Conservation (phyloP, 35 echinoderm and acorn worm species). For the Nesometra sesokonis region DNA sequence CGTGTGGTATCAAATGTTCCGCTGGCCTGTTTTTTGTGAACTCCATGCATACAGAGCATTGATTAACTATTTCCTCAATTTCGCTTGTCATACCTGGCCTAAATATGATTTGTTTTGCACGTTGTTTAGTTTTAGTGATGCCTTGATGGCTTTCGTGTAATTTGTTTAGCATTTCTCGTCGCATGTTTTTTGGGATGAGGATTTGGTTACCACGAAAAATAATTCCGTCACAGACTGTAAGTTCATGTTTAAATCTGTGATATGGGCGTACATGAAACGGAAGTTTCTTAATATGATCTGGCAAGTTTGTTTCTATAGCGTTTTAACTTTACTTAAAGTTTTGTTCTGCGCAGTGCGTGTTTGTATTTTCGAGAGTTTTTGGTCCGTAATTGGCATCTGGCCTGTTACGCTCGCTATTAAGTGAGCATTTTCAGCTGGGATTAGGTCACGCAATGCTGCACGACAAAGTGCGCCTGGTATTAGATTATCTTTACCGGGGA, state of each 20-base stretch:
- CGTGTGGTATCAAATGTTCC: not conserved
- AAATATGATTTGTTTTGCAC: not conserved
- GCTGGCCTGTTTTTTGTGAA: not conserved
- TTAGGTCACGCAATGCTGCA: not conserved
- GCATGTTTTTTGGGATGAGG: slow-evolving; percentile 40
- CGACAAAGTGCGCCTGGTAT: slow-evolving; percentile 31
- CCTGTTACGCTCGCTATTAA: not conserved
- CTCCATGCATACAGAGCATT: not conserved
- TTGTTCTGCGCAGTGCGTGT: not conserved
- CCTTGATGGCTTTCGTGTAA: not conserved
- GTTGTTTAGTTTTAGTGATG: not conserved
- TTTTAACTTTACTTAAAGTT: not conserved
- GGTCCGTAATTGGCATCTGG: slow-evolving; percentile 7
- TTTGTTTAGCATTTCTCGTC: not conserved
- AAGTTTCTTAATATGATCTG: slow-evolving; percentile 17
- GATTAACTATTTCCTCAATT: not conserved
- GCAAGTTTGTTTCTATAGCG: slow-evolving; percentile 19
- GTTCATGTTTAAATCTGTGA: slow-evolving; percentile 22
- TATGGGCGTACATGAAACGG: slow-evolving; percentile 24
- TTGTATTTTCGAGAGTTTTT: slow-evolving; percentile 2
- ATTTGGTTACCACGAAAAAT: slow-evolving; percentile 32
- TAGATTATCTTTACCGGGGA: slow-evolving; percentile 18
- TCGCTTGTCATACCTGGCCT: not conserved
- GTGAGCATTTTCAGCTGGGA: not conserved
- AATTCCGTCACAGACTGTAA: slow-evolving; percentile 7